Conservation (phyloP, 2,797 vertebrate species). For the Semaprochilodus insignis region DNA sequence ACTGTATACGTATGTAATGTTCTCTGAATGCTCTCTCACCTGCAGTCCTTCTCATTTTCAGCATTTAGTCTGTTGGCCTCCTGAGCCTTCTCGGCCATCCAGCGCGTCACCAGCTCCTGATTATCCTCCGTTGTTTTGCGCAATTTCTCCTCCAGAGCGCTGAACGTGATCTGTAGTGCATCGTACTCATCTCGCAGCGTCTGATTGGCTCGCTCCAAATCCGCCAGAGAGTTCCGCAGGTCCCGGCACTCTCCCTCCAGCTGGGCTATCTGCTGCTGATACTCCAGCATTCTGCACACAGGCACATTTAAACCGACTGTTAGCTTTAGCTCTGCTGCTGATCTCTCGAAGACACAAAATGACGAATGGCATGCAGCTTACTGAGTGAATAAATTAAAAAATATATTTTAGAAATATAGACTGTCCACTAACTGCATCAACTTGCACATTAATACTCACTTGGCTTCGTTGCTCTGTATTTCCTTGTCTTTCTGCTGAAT, state of each 20-base stretch:
- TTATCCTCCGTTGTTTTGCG: constrained; percentile 94
- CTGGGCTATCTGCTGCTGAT: constrained; percentile 84
- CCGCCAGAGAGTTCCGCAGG: constrained; percentile 85
- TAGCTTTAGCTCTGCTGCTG: too few species aligned
- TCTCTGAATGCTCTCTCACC: constrained; percentile 27
- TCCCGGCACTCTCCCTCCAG: constrained; percentile 91
- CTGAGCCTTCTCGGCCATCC: constrained; percentile 98
- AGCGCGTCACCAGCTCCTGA: constrained; percentile 94
- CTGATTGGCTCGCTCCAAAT: constrained; percentile 93
- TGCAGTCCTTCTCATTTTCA: constrained; percentile 96
- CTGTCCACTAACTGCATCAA: constrained; percentile 74
- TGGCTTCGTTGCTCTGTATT: constrained; percentile 93
- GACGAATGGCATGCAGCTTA: constrained; percentile 63
- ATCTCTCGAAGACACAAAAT: constrained; percentile 61
- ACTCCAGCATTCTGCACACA: constrained; percentile 86
- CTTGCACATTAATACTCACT: constrained; percentile 76
- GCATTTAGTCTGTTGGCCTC: constrained; percentile 95
- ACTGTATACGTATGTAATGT: not conserved
- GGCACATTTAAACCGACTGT: not conserved
- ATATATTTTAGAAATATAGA: constrained; percentile 26
- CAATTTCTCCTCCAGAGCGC: constrained; percentile 93
- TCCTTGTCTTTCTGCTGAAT: constrained; percentile 96
- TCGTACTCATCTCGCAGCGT: constrained; percentile 97
- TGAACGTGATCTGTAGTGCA: constrained; percentile 97
- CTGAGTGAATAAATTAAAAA: too few species aligned